Conservation (phyloP, 2,113 vertebrate genomes). For the Otis tarda region DNA sequence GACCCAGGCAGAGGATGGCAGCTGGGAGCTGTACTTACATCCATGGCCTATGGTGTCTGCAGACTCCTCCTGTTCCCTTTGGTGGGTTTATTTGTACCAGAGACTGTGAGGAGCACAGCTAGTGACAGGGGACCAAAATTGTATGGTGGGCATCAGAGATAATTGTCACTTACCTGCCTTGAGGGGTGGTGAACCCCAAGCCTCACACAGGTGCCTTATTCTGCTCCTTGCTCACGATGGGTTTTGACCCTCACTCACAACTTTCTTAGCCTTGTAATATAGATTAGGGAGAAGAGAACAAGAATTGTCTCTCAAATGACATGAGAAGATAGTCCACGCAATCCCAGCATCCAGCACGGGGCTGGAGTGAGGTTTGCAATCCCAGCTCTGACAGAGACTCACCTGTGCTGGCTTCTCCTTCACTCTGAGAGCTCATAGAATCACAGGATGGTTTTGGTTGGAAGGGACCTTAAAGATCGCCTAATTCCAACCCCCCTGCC, state of each 20-base stretch:
- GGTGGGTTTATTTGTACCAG: not conserved
- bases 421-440: not conserved
- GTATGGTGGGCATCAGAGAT: not conserved
- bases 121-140: not conserved
- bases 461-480: no score
- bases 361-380: not conserved
- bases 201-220: not conserved
- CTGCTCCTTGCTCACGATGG: not conserved
- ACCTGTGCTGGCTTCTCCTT: not conserved
- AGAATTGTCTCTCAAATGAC: not conserved
- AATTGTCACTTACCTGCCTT: not conserved
- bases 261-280: not conserved
- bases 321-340: rapidly evolving
- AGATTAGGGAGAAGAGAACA: not conserved
- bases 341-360: not conserved
- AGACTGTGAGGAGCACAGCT: not conserved
- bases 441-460: no score
- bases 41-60: not conserved
- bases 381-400: not conserved
- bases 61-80: not conserved
- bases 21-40: not conserved
- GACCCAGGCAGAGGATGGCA: not conserved
- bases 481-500: no score
- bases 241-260: not conserved
- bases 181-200: not conserved